phyloP scores from a whole-genome alignment of 2,888 invertebrate species.

The Cancer borealis region DNA sequence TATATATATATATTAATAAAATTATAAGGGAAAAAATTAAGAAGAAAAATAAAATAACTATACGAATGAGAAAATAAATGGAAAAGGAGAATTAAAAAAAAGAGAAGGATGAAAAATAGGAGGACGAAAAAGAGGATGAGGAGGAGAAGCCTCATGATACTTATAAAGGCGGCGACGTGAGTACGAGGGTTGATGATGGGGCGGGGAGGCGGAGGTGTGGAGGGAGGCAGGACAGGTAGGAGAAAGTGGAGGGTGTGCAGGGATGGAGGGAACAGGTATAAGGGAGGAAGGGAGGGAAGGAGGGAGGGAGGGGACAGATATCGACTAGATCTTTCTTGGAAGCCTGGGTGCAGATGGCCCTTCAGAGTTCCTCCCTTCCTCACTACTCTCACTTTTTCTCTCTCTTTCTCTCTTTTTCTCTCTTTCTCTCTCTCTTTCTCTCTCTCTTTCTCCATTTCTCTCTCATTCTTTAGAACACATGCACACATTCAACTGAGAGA shows the following conservation, averaged over 20 bases:
- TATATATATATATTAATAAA: background rate
- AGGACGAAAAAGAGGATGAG: constrained; percentile 8
- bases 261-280: background rate
- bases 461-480: background rate
- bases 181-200: background rate
- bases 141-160: constrained; percentile 19
- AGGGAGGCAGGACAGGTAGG: background rate
- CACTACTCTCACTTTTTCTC: background rate
- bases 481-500: background rate
- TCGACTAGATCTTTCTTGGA: constrained; percentile 33
- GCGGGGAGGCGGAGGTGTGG: background rate
- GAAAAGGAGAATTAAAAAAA: background rate
- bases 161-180: constrained; percentile 12
- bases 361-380: constrained; percentile 21
- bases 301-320: constrained; percentile 10
- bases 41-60: background rate
- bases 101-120: background rate
- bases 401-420: constrained; percentile 23
- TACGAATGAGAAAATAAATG: background rate
- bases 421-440: constrained; percentile 29
- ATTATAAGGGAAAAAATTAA: background rate
- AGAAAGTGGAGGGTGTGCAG: background rate
- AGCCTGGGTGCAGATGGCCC: constrained; percentile 23
- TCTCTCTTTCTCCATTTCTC: constrained; percentile 17
- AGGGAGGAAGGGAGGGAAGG: background rate